These are phyloP conservation scores for Geococcyx californianus DNA, from an alignment of 2,113 vertebrate species.

Conservation along the genomic window DNA sequence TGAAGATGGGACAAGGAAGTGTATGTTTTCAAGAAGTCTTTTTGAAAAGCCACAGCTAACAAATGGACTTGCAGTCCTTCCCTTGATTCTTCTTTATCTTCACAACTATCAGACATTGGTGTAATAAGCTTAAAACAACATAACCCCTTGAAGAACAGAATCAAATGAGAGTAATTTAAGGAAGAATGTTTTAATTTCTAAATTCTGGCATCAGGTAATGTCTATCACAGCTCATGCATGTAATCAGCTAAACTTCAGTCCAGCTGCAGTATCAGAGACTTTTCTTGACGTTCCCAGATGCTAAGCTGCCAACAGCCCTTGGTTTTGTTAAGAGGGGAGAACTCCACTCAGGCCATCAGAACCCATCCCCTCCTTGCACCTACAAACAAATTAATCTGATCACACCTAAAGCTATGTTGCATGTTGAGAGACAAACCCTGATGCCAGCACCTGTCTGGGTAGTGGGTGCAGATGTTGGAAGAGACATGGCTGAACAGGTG, in stretches of 20 bases:
- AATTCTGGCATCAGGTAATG: neutral
- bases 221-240: neutral
- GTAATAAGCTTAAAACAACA: neutral
- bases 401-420: neutral
- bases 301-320: neutral
- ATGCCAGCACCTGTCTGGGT: neutral
- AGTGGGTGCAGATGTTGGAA: neutral
- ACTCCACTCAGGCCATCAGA: neutral
- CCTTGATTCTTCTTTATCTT: neutral
- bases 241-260: neutral
- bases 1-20: neutral
- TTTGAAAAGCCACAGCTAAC: neutral
- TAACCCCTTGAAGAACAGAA: neutral
- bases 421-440: neutral
- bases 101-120: neutral
- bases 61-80: neutral
- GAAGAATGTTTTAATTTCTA: neutral
- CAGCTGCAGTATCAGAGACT: neutral
- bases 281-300: neutral
- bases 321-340: neutral
- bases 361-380: neutral
- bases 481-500: neutral
- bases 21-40: neutral
- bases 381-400: neutral
- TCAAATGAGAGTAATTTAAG: neutral